phyloP scores from a whole-genome alignment of 1,140 invertebrate species.

The Heliothis subflexa region DNA sequence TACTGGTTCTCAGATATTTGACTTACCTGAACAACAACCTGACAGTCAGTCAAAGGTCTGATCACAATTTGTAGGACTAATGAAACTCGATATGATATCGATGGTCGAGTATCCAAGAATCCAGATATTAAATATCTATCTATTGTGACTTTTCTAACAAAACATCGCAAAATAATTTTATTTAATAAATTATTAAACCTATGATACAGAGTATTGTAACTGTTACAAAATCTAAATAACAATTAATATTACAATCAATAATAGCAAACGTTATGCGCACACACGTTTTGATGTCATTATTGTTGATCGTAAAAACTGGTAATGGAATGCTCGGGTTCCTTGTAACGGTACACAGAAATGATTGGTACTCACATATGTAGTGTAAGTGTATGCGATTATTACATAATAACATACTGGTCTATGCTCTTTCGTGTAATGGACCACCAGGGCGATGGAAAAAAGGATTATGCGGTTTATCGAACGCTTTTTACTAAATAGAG shows the following conservation, averaged over 20 bases:
- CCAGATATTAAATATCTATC: too few species aligned
- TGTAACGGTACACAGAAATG: conserved; percentile 29
- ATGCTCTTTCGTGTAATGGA: conserved; percentile 7
- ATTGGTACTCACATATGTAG: conserved; percentile 33
- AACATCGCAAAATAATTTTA: too few species aligned
- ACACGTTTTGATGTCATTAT: conserved; percentile 20
- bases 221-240: too few species aligned
- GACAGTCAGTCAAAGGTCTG: too few species aligned
- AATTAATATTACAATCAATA: not conserved
- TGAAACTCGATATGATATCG: too few species aligned
- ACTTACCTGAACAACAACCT: too few species aligned
- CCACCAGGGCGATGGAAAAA: conserved; percentile 12
- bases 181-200: too few species aligned
- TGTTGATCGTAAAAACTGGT: conserved; percentile 20
- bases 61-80: too few species aligned
- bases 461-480: conserved; percentile 9
- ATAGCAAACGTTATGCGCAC: not conserved
- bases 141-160: too few species aligned
- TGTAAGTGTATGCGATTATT: conserved; percentile 28
- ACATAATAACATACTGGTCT: conserved; percentile 35
- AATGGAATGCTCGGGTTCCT: conserved; percentile 15
- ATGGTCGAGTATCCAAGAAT: too few species aligned
- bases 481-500: not conserved
- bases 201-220: too few species aligned
- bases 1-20: too few species aligned